phyloP scores from a whole-genome alignment of 2,797 vertebrate genomes.

The Manis pentadactyla region DNA sequence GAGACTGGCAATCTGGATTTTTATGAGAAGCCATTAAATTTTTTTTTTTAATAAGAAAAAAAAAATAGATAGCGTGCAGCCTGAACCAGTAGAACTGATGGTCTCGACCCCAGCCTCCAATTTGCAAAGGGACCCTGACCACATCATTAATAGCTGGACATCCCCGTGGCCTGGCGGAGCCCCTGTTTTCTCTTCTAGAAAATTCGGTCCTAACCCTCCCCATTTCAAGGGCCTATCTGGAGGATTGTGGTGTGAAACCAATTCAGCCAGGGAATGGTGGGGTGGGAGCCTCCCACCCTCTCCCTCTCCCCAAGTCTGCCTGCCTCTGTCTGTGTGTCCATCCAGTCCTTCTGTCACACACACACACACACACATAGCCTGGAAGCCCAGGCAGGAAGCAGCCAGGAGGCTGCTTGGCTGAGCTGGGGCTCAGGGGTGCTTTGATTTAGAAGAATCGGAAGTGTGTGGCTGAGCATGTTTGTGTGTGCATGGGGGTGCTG shows the following conservation, averaged over 20 bases:
- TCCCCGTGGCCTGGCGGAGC: too few species aligned
- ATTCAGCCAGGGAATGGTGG: background rate
- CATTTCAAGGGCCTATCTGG: background rate
- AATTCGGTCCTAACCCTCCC: background rate
- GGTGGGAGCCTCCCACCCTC: background rate
- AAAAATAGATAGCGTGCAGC: rapidly evolving
- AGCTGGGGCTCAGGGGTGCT: background rate
- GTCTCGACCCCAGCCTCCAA: background rate
- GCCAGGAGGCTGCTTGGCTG: background rate
- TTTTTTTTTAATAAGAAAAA: background rate
- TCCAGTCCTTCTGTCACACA: background rate
- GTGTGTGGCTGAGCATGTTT: rapidly evolving
- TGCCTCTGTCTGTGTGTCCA: background rate
- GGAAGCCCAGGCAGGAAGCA: background rate
- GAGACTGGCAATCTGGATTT: background rate
- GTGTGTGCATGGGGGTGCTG: rapidly evolving
- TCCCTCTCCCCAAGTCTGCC: rapidly evolving
- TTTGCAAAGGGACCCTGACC: background rate
- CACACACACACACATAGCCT: background rate
- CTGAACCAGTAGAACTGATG: background rate
- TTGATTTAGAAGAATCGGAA: background rate
- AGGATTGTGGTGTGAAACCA: background rate
- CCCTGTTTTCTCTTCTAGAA: background rate
- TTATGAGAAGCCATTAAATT: background rate
- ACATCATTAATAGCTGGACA: background rate